phyloP scores from a whole-genome alignment of 2,888 invertebrate species.

The Aplocera efformata region DNA sequence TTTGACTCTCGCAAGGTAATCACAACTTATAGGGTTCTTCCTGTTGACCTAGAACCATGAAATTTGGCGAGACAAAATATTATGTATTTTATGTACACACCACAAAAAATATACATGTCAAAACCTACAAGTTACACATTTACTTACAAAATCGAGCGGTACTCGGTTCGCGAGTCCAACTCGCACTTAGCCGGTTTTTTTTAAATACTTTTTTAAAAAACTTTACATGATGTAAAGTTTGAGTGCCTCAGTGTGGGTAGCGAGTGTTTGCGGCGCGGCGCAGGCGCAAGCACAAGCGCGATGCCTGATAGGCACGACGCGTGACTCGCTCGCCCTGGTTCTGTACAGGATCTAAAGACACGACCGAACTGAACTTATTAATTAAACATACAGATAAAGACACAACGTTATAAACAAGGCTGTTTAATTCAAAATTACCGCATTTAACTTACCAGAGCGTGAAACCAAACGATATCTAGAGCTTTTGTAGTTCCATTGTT shows the following conservation, averaged over 20 bases:
- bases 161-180: too few relatives aligned
- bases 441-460: background rate
- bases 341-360: slow-evolving; percentile 65
- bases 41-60: too few relatives aligned
- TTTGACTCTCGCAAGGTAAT: too few relatives aligned
- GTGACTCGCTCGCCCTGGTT: slow-evolving; percentile 76
- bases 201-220: too few relatives aligned
- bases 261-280: slow-evolving; percentile 18
- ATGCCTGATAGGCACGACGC: slow-evolving; percentile 58
- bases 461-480: background rate
- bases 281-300: slow-evolving; percentile 40
- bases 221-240: slow-evolving; percentile 19
- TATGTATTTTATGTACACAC: too few relatives aligned
- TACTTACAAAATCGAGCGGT: too few relatives aligned
- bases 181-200: too few relatives aligned
- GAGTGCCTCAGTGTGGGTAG: slow-evolving; percentile 14
- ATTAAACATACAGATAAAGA: slow-evolving; percentile 57
- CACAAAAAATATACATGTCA: too few relatives aligned
- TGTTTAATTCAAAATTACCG: slow-evolving; percentile 2
- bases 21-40: too few relatives aligned
- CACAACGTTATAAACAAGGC: slow-evolving; percentile 28
- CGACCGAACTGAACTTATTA: slow-evolving; percentile 54
- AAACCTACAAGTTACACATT: too few relatives aligned
- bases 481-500: background rate
- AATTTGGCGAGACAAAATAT: too few relatives aligned